Base-by-base conservation (phyloP, 2,888 invertebrate species). In the Branchipolynoe longqiensis region DNA sequence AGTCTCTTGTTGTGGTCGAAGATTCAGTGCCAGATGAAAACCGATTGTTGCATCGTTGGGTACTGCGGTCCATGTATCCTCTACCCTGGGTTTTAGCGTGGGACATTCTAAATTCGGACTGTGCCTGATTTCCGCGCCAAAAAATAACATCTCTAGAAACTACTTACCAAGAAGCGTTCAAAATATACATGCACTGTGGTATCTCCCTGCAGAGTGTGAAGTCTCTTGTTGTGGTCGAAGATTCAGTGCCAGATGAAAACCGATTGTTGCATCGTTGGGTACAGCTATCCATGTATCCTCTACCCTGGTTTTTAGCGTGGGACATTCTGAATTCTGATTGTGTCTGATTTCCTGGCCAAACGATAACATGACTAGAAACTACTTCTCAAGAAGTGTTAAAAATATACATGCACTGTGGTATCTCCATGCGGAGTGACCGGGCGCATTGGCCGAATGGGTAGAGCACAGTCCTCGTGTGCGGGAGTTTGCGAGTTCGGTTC, bases 31-130 rank as follows among this genome's bases (percentile, higher is more conserved):
- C 18, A 69, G 69, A 69, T 1, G 1, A 69, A 69, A 1, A 2
- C 69, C 69, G 38, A 69, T 38, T 69, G 33, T 69, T n/a, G 69
- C 69, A 69, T 69, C 69, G 69, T 69, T 69, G 69, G 69, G 25
- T 69, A 69, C 69, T 31, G 14, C 38, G 33, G 22, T 18, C 12
- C 18, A 12, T 18, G 36, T 69, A 38, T 69, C 12, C 38, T 18
- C 36, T 69, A 36, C 38, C 69, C 69, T 69, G 69, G 69, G 33
- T n/a, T n/a, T n/a, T n/a, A n/a, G n/a, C n/a, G n/a, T n/a, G n/a
- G n/a, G n/a, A n/a, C n/a, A n/a, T n/a, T n/a, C n/a, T n/a, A n/a
- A n/a, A n/a, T n/a, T n/a, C n/a, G n/a, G n/a, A n/a, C n/a, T n/a
- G n/a, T n/a, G n/a, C n/a, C n/a, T n/a, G n/a, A n/a, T n/a, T n/a